Conservation (phyloP, 1,140 invertebrate species). For the Stegodyphus mimosarum region DNA sequence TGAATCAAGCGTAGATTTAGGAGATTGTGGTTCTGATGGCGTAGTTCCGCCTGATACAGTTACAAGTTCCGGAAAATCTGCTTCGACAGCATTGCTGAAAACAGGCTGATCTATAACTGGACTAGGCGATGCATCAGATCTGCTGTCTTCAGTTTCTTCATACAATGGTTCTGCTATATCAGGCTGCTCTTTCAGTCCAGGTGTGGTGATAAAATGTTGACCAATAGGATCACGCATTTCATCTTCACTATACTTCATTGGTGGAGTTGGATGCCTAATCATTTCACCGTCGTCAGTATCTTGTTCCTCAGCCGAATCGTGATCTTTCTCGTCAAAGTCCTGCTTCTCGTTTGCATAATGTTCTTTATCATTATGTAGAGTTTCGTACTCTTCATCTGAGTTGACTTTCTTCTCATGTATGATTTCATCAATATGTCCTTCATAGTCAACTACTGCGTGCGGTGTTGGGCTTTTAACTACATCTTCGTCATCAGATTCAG, state of each 20-base stretch:
- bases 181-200: constrained; percentile 5
- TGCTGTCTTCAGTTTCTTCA: constrained; percentile 57
- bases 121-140: constrained; percentile 36
- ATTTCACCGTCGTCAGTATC: constrained; percentile 57
- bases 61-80: constrained; percentile 60
- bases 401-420: neutral
- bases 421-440: constrained; percentile 14
- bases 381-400: neutral
- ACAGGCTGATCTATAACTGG: constrained; percentile 61
- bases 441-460: constrained; percentile 47
- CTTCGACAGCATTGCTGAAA: constrained; percentile 33
- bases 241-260: constrained; percentile 49
- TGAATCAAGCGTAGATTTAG: constrained; percentile 36
- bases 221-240: constrained; percentile 50
- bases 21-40: constrained; percentile 61
- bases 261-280: constrained; percentile 60
- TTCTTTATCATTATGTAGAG: neutral
- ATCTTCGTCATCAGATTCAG: constrained; percentile 51
- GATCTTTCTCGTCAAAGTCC: constrained; percentile 54
- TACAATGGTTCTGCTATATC: constrained; percentile 47
- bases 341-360: constrained; percentile 22
- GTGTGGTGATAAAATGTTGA: constrained; percentile 37
- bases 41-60: constrained; percentile 62
- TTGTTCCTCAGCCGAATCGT: constrained; percentile 48
- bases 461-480: constrained; percentile 57